phyloP scores from a whole-genome alignment of 2,797 vertebrate genomes.

The Glossophaga mutica region DNA sequence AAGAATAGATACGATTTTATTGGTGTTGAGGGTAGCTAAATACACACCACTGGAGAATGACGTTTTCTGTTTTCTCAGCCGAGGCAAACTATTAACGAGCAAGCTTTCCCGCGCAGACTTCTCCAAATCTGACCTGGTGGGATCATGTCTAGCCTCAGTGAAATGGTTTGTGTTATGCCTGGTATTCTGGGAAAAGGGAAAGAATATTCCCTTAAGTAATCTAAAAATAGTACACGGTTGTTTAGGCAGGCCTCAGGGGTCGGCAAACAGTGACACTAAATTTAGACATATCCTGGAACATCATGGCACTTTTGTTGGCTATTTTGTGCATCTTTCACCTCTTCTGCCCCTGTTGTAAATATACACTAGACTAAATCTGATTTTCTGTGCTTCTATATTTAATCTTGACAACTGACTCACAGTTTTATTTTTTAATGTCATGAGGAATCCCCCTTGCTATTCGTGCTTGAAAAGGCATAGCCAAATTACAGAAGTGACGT shows the following conservation, averaged over 20 bases:
- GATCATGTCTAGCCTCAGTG: neutral
- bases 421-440: slow-evolving; percentile 9
- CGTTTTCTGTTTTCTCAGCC: neutral
- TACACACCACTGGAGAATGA: neutral
- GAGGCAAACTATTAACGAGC: neutral
- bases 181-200: slow-evolving; percentile 1
- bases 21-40: slow-evolving; percentile 3
- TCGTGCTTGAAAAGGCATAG: neutral
- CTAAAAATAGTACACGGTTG: neutral
- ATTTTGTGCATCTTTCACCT: neutral
- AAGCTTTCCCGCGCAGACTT: neutral
- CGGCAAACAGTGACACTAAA: neutral
- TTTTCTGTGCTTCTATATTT: neutral
- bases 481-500: neutral
- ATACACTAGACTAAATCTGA: neutral
- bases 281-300: neutral
- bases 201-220: slow-evolving; percentile 13
- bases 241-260: neutral
- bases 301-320: neutral
- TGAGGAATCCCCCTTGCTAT: neutral
- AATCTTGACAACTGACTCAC: neutral
- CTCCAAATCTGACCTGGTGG: neutral
- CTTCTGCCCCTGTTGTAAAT: neutral
- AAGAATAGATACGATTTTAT: slow-evolving; percentile 35
- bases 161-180: slow-evolving; percentile 23